A percentile compares a stretch with the other conserved stretches of the same genome.
Conservation (phyloP, 2,113 vertebrate species). For the Marmota monax region DNA sequence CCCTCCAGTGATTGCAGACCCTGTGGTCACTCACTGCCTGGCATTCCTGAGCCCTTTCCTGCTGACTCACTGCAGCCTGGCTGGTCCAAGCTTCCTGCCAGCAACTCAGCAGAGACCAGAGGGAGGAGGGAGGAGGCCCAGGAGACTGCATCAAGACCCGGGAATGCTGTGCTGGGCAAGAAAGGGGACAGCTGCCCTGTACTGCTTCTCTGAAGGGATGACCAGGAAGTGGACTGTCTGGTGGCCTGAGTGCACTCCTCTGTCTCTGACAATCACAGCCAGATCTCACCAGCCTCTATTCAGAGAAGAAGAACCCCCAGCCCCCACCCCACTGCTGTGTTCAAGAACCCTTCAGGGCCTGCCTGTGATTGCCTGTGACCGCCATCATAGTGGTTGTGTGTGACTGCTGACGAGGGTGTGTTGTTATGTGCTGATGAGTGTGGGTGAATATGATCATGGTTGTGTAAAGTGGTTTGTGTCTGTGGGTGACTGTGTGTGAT, state of each 20-base stretch:
- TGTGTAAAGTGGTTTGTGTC: background rate
- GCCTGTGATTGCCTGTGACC: background rate
- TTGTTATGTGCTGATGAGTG: accelerated
- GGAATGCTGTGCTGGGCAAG: constrained; percentile 15
- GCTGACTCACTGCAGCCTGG: constrained; percentile 53
- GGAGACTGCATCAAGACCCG: constrained; percentile 9
- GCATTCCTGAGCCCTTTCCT: constrained; percentile 57
- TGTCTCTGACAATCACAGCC: background rate
- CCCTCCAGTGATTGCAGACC: background rate
- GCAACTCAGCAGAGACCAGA: background rate
- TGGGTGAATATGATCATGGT: background rate
- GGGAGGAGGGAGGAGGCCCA: background rate
- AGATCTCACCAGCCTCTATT: background rate
- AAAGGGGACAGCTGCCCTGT: background rate
- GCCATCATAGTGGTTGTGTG: accelerated
- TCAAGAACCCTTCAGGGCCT: background rate
- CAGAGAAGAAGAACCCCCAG: background rate
- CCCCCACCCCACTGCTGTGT: background rate
- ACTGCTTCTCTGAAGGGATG: background rate
- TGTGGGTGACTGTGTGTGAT: background rate
- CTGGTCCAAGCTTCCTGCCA: constrained; percentile 12
- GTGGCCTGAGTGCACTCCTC: background rate
- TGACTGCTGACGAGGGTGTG: background rate
- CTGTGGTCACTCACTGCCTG: background rate
- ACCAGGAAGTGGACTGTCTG: background rate